Conservation (phyloP, 2,113 vertebrate genomes). For the Tympanuchus pallidicinctus region DNA sequence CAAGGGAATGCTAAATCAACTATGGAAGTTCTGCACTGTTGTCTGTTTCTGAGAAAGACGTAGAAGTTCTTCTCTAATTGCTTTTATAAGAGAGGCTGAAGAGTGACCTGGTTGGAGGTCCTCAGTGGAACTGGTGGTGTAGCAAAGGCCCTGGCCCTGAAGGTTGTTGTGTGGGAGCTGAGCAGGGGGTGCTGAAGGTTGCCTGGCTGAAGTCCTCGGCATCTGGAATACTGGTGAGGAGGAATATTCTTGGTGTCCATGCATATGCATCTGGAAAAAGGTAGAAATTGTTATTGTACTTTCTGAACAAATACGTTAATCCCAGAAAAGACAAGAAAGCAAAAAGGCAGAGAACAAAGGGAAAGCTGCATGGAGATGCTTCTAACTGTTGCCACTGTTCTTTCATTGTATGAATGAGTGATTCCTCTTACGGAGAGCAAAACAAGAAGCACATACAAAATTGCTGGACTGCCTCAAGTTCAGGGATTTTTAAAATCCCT, state of each 20-base stretch:
- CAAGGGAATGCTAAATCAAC: constrained; percentile 80
- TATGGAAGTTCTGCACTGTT: constrained; percentile 89
- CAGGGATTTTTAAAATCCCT: not conserved
- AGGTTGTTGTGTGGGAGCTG: constrained; percentile 79
- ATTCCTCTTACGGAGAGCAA: constrained; percentile 14
- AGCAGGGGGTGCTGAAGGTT: constrained; percentile 84
- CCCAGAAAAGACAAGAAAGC: constrained; percentile 32
- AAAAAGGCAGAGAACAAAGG: constrained; percentile 20
- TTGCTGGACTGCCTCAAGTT: not conserved
- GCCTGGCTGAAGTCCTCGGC: constrained; percentile 85
- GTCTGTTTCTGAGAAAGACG: constrained; percentile 97
- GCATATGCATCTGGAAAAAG: constrained; percentile 79
- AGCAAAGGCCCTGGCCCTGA: constrained; percentile 82
- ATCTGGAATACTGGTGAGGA: constrained; percentile 89
- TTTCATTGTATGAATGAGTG: not conserved
- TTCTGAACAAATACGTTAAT: not conserved
- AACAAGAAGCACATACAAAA: not conserved
- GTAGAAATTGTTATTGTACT: constrained; percentile 35
- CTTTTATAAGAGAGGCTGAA: constrained; percentile 97
- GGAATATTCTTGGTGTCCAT: constrained; percentile 86
- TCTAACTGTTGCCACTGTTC: constrained; percentile 26
- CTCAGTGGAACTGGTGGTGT: constrained; percentile 85
- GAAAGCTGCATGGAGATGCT: constrained; percentile 57
- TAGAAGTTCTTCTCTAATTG: constrained; percentile 96
- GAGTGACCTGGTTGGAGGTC: constrained; percentile 92